phyloP scores from a whole-genome alignment of 2,113 vertebrate genomes.

The Enhydra lutris region DNA sequence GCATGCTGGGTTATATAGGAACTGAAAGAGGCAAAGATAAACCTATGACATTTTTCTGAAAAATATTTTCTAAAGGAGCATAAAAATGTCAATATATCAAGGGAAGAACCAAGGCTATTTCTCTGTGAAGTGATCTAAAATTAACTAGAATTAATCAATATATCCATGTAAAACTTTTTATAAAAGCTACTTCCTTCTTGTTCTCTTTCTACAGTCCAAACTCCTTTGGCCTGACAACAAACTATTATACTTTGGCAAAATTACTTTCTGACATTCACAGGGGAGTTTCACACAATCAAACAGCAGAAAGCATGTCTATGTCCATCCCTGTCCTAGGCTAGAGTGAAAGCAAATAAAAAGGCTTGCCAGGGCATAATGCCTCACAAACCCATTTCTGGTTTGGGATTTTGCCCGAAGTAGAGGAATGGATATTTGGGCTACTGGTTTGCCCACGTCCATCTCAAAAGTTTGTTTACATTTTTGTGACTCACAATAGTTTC shows the following conservation, averaged over 20 bases:
- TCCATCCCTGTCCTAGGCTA: background rate
- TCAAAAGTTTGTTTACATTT: background rate
- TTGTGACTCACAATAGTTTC: background rate
- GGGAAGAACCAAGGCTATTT: background rate
- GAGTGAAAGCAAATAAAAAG: background rate
- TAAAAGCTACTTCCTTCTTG: background rate
- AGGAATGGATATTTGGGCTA: background rate
- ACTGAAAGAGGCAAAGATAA: background rate
- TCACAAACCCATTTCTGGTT: background rate
- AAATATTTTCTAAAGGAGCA: background rate
- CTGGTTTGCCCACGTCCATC: background rate
- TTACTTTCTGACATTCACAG: background rate
- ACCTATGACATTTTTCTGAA: background rate
- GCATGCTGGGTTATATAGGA: background rate
- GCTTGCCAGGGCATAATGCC: background rate
- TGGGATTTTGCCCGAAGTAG: background rate
- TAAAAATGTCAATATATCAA: background rate
- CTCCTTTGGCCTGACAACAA: background rate
- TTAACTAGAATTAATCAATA: slow-evolving; percentile 53
- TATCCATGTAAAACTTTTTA: slow-evolving; percentile 1
- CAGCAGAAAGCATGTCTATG: background rate
- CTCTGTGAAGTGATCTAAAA: slow-evolving; percentile 40
- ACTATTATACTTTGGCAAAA: background rate
- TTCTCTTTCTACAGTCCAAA: background rate
- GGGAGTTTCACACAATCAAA: background rate